Conservation (phyloP, 2,113 vertebrate species). For the Sterna hirundo region DNA sequence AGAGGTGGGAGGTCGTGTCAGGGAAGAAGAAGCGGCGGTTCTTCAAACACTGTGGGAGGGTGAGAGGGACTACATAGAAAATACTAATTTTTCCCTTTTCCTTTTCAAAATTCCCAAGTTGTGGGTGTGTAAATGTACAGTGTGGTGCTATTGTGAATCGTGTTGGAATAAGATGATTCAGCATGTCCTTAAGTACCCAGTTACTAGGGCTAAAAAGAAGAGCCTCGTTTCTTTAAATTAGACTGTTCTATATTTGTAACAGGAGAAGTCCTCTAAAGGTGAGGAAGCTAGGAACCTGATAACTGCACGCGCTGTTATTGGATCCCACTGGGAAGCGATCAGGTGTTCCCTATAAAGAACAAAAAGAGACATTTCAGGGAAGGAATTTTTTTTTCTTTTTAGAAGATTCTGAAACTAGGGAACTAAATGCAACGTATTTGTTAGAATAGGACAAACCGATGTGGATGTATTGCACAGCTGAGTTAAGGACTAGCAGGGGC, state of each 20-base stretch:
- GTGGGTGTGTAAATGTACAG: neutral
- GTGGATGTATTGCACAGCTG: neutral
- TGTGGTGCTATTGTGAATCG: neutral
- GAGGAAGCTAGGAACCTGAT: neutral
- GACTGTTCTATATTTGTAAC: neutral
- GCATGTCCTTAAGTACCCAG: neutral
- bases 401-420: neutral
- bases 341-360: neutral
- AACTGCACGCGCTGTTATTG: fast-evolving
- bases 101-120: neutral
- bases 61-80: neutral
- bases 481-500: neutral
- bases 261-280: neutral
- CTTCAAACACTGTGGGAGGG: neutral
- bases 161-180: neutral
- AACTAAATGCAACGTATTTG: neutral
- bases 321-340: neutral
- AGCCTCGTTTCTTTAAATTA: neutral
- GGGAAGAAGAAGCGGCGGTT: neutral
- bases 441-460: neutral
- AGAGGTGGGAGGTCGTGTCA: neutral
- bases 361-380: neutral
- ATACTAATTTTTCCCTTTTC: neutral
- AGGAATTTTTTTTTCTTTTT: neutral
- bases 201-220: neutral